Evolutionary conservation across 2,888 invertebrate genomes (phyloP), one percentile per base, ranked within the genome.

Genomic region (Spodoptera littoralis): DNA sequence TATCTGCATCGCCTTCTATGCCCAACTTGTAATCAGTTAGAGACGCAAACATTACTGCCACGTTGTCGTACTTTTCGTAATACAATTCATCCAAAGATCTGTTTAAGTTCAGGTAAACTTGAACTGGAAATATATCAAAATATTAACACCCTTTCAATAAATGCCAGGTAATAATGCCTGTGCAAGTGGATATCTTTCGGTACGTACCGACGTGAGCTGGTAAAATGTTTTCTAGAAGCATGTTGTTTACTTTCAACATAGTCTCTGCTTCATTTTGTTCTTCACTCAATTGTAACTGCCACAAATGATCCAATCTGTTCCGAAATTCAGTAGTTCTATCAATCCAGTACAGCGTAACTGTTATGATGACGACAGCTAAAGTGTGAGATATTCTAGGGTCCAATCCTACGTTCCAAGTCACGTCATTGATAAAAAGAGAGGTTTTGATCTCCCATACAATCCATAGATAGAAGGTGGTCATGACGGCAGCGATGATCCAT

Each of bases 11-110:
- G 44, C 95, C 93, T 75, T 96, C 95, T n/a, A 96, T 93, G n/a
- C 95, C 95, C n/a, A 96, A 84, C 80, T 97, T 96, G 88, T 97
- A 97, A 85, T 97, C 97, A 13, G 97, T 97, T 51, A 99, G 96
- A 0, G 98, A 98, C 0, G 99, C 99, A 90, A 99, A 99, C 98
- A 99, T 99, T 0, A 99, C 98, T 2, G 98, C 98, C 0, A 98
- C 98, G 79, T 97, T 96, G 59, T 97, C 96, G 85, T 99, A 98
- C 70, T 97, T 96, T 88, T 98, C 97, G 80, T 98, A 97, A 87
- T 99, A 99, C 4, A 98, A 95, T 74, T 98, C 97, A 59, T 96
- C 96, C 61, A 96, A 95, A 50, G 95, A 96, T 90, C 96, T 95
- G 69, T 96, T 96, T 67, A 96, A 93, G 77, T 97, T 96, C 73